Base-by-base conservation (phyloP, 1,140 invertebrate genomes). In the Rhagoletis zephyria region DNA sequence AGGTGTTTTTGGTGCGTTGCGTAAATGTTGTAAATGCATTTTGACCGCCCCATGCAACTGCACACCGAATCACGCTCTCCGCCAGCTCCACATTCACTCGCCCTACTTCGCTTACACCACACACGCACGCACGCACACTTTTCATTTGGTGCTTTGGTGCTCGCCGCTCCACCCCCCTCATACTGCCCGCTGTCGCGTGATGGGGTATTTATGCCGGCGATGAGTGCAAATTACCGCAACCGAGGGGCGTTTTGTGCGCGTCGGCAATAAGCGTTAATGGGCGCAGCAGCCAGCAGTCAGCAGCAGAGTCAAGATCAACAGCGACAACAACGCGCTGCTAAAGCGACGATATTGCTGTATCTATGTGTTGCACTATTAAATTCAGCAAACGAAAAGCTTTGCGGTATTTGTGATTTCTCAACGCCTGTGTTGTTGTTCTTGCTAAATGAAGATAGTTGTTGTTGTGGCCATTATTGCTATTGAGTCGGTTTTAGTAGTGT, bases 191-290 rank as follows among this genome's bases (percentile, higher is more conserved):
- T 48, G 65, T 42, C 9, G 65, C 16, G 45, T 81, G 74, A 81
- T 81, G 74, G 48, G 48, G 74, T 81, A 56, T 81, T 81, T 81
- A 81, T 81, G 74, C 74, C 74, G 30, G 40, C 60, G 85, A 85
- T 63, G 85, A 85, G 85, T 85, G 85, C 59, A 85, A 85, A 85
- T 85, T 85, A 63, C 85, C 40, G 59, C 56, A 85, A 81, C 74
- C 30, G 74, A 63, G 85, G 85, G 85, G 85, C 85, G 85, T 85
- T 60, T 63, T 85, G 85, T 85, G 85, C 85, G 59, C 56, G 85
- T 85, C 56, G 85, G 85, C 85, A 85, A 85, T 85, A 63, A 85
- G 85, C 85, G 85, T 61, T 85, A 85, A 85, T 85, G 60, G 85
- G 60, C n/a, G 67, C 67, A 74, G 67, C 67, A 74, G 74, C 74